A percentile compares a stretch with the other conserved stretches of the same genome.
phyloP scores from a whole-genome alignment of 1,140 invertebrate species.

The Leptestheria dahalacensis region DNA sequence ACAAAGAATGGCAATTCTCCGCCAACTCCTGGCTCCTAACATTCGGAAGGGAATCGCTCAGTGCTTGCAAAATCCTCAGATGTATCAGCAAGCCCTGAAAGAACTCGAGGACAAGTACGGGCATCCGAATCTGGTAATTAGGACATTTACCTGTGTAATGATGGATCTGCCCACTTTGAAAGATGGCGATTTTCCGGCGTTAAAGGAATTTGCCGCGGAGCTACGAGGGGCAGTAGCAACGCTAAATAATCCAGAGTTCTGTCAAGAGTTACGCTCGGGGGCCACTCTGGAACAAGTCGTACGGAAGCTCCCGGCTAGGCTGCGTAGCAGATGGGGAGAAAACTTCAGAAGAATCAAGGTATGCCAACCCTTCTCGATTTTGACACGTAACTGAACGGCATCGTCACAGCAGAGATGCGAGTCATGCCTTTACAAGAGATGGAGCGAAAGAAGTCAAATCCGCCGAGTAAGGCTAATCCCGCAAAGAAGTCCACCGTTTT shows the following conservation, averaged over 20 bases:
- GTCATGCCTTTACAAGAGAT: background rate
- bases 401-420: background rate
- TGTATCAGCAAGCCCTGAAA: conserved; percentile 4
- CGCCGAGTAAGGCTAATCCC: too few species aligned
- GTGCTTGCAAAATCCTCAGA: background rate
- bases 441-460: too few species aligned
- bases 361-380: background rate
- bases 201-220: background rate
- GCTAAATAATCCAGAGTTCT: background rate
- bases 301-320: background rate
- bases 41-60: conserved; percentile 5
- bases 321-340: conserved; percentile 2
- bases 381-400: background rate
- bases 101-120: conserved; percentile 8
- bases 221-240: background rate
- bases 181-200: background rate
- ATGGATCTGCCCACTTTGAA: background rate
- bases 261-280: background rate
- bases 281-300: background rate
- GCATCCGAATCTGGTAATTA: conserved; percentile 1
- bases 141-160: background rate
- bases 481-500: too few species aligned
- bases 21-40: background rate
- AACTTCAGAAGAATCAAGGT: background rate
- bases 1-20: conserved; percentile 2